Conservation (phyloP, 2,113 vertebrate species). For the Peromyscus polionotus region DNA sequence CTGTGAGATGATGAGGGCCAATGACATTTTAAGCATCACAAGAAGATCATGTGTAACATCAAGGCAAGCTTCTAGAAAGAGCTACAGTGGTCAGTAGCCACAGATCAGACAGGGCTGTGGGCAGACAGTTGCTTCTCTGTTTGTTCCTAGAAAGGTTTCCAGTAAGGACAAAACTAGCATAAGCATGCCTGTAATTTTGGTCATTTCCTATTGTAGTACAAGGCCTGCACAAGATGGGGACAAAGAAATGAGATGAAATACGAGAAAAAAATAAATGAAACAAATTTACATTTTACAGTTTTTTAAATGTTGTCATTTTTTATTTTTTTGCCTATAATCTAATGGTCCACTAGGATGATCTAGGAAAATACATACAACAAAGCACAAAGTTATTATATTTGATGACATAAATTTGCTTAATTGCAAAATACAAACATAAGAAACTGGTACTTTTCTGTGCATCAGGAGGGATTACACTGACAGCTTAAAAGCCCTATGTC, state of each 20-base stretch:
- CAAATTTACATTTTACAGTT: neutral
- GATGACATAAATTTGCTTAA: neutral
- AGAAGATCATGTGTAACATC: accelerated
- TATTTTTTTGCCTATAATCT: slow-evolving; percentile 17
- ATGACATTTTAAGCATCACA: neutral
- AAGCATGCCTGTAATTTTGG: neutral
- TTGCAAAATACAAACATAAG: neutral
- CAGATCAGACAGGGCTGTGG: neutral
- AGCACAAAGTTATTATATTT: neutral
- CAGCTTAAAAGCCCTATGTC: neutral
- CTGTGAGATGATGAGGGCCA: neutral
- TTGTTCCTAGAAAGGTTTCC: neutral
- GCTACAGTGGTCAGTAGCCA: neutral
- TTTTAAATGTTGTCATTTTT: neutral
- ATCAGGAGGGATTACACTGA: neutral
- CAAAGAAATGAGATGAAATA: neutral
- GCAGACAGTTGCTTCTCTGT: neutral
- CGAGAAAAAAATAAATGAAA: neutral
- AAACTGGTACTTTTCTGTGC: neutral
- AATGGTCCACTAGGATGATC: neutral
- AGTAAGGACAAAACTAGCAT: neutral
- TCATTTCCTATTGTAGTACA: neutral
- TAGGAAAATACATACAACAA: neutral
- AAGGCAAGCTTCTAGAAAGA: neutral
- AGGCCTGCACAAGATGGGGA: neutral